Evolutionary conservation across 2,888 invertebrate genomes (phyloP), one percentile per base, ranked within the genome.

Genomic region (Drosophila peninsularis): DNA sequence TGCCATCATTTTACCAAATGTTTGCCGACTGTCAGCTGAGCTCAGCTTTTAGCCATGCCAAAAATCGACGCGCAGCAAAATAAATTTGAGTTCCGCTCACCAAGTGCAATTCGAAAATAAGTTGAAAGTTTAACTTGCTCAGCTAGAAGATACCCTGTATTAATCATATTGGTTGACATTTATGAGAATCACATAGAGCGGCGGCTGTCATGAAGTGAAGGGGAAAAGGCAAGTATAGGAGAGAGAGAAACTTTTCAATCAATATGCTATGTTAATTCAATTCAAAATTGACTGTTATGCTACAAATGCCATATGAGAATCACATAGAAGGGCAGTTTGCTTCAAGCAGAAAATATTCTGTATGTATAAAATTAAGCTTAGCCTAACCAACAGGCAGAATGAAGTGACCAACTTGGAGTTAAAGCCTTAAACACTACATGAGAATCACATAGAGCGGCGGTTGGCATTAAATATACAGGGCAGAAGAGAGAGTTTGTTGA

Each of bases 1-100:
- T 74, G 79, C 65, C 79, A 70, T 78, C 75, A 62, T 64, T 75
- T 78, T 68, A 65, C 62, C 67, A 71, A 78, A 78, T 75, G 75
- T 67, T 67, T 75, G 75, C 42, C 67, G 47, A 71, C 62, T 55
- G 62, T 65, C 80, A 75, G 78, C 78, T 78, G 80, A 75, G 80
- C 80, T 79, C 75, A 75, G 80, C 78, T 78, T 79, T 75, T 79
- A 68, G 78, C 62, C 39, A 45, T 27, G 44, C 14, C 44, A 45
- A 24, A 44, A 44, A 24, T 44, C 24, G 14, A 24, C 14, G 44
- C 24, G 24, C 44, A 44, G 44, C 44, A 21, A 58, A 71, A 66
- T 57, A 73, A 61, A 36, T 57, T 19, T 13, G 27, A 56, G 53
- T 67, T 75, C 47, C 37, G 53, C 27, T 61, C 32, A 14, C 36